A percentile compares a stretch with the other conserved stretches of the same genome.
Conservation (phyloP, 2,797 vertebrate species). For the Falco cherrug region DNA sequence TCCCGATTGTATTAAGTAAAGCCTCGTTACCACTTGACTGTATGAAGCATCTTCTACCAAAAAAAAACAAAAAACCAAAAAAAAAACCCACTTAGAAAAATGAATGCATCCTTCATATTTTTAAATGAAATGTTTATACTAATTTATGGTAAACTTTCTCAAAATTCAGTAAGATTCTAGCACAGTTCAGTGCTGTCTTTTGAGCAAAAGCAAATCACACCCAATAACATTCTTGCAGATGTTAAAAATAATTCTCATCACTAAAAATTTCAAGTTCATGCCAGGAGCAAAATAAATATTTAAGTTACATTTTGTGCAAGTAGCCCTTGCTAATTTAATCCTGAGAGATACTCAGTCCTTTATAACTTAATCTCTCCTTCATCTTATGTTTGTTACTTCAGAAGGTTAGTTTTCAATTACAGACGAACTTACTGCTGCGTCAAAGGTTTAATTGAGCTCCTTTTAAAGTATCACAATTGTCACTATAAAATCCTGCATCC, state of each 20-base stretch:
- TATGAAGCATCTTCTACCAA: background rate
- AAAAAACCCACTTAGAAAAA: background rate
- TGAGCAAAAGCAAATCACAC: slow-evolving; percentile 5
- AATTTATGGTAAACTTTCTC: background rate
- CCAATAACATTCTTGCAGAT: slow-evolving; percentile 12
- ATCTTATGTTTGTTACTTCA: slow-evolving; percentile 32
- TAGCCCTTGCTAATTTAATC: slow-evolving; percentile 33
- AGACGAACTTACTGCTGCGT: slow-evolving; percentile 67
- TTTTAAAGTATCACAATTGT: slow-evolving; percentile 76
- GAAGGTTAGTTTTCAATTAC: slow-evolving; percentile 62
- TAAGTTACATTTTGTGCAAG: slow-evolving; percentile 30
- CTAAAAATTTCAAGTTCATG: slow-evolving; percentile 31
- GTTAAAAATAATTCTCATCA: slow-evolving; percentile 28
- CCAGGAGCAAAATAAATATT: slow-evolving; percentile 63
- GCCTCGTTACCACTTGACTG: background rate
- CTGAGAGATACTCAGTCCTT: slow-evolving; percentile 38
- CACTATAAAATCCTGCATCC: slow-evolving; percentile 76
- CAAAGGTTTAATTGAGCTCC: slow-evolving; percentile 74
- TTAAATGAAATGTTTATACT: background rate
- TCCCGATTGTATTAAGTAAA: background rate
- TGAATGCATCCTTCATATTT: background rate
- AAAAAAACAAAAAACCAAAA: background rate
- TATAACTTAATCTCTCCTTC: slow-evolving; percentile 53
- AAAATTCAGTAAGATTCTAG: slow-evolving; percentile 1
- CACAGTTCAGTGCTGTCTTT: background rate